phyloP scores from a whole-genome alignment of 2,797 vertebrate species.

The Centropyge bicolor region DNA sequence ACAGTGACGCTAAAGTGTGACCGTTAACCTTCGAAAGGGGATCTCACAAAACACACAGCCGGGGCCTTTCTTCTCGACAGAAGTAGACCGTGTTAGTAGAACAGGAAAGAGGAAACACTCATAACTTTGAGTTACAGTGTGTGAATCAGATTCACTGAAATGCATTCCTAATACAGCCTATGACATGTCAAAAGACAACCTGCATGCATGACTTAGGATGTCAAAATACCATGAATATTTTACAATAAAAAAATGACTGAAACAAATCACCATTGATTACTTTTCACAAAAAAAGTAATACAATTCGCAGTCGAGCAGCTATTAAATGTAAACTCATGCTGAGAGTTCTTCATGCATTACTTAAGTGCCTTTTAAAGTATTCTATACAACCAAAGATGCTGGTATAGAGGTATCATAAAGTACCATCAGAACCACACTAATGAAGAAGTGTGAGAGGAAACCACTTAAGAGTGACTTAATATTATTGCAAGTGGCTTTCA shows the following conservation, averaged over 20 bases:
- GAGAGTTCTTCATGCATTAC: constrained; percentile 65
- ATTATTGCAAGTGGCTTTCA: constrained; percentile 10
- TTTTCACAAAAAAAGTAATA: constrained; percentile 46
- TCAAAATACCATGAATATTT: constrained; percentile 41
- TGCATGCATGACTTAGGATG: constrained; percentile 59
- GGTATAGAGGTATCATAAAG: constrained; percentile 20
- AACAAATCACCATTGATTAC: constrained; percentile 30
- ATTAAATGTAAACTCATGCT: constrained; percentile 37
- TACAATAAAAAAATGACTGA: constrained; percentile 22
- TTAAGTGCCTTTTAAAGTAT: constrained; percentile 37
- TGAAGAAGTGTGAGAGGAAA: constrained; percentile 7
- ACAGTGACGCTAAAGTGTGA: constrained; percentile 28
- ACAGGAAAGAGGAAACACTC: constrained; percentile 31
- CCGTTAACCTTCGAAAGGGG: constrained; percentile 29
- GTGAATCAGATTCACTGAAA: constrained; percentile 50
- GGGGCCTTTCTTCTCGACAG: constrained; percentile 73
- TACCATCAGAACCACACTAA: constrained; percentile 23
- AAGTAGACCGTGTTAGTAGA: constrained; percentile 79
- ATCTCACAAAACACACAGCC: constrained; percentile 22
- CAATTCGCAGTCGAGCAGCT: background rate
- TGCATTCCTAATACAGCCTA: constrained; percentile 30
- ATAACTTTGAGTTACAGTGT: constrained; percentile 26
- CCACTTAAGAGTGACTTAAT: background rate
- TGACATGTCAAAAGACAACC: constrained; percentile 43
- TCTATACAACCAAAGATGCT: constrained; percentile 28